These are phyloP conservation scores for Polydrusus pterygomalis DNA, from an alignment of 2,888 invertebrate genomes.

Conservation along the genomic window DNA sequence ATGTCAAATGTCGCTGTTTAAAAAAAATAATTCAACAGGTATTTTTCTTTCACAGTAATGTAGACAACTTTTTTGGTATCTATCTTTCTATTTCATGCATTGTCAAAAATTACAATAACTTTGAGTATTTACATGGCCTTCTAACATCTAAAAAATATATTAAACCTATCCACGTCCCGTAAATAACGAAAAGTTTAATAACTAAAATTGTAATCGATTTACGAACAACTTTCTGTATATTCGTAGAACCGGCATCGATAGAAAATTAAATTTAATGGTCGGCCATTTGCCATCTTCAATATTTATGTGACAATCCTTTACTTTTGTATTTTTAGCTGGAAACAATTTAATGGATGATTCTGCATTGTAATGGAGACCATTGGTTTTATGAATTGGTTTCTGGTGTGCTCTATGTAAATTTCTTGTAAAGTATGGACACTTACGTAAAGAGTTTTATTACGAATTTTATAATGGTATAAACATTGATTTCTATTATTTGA, in stretches of 20 bases:
- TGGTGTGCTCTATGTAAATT: constrained; percentile 51
- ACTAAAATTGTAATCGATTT: constrained; percentile 31
- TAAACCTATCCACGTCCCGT: too few species aligned
- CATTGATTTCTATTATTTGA: too few species aligned
- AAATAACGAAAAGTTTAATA: constrained; percentile 12
- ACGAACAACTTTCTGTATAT: constrained; percentile 41
- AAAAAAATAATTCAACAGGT: too few species aligned
- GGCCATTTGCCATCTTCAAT: constrained; percentile 53
- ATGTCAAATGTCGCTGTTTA: too few species aligned
- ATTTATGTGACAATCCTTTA: constrained; percentile 54
- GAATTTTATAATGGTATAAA: constrained; percentile 38
- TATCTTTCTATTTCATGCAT: too few species aligned
- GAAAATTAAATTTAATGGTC: constrained; percentile 53
- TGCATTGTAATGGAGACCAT: constrained; percentile 54
- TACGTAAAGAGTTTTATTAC: constrained; percentile 43
- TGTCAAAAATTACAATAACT: too few species aligned
- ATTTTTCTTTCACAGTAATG: too few species aligned
- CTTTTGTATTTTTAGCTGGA: constrained; percentile 52
- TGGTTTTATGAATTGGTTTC: constrained; percentile 52
- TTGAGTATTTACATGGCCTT: too few species aligned
- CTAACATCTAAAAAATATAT: too few species aligned
- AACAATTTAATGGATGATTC: constrained; percentile 55
- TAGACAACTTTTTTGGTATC: too few species aligned
- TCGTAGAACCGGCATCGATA: constrained; percentile 33
- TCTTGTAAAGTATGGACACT: constrained; percentile 45